Evolutionary conservation across 2,113 vertebrate species (phyloP).

Genomic region (Ceyx cyanopectus): DNA sequence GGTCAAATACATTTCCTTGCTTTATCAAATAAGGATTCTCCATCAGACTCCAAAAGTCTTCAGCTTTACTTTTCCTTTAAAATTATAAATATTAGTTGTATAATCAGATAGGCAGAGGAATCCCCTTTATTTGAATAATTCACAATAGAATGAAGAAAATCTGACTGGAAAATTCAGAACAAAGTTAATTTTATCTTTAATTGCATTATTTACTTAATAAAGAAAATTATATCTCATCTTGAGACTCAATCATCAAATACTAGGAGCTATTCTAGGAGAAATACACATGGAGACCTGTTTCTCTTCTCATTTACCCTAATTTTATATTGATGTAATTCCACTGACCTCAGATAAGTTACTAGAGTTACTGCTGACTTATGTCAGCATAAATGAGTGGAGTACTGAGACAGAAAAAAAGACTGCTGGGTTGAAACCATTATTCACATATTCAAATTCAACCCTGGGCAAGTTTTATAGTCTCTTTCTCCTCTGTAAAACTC

Average conservation of each 20-base stretch:
- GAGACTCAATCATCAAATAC: neutral
- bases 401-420: neutral
- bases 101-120: neutral
- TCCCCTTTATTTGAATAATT: neutral
- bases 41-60: neutral
- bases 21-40: neutral
- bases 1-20: neutral
- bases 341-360: neutral
- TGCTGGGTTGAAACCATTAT: neutral
- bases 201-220: conserved; percentile 9
- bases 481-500: neutral
- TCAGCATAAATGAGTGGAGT: neutral
- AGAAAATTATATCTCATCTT: neutral
- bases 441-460: neutral
- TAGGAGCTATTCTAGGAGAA: neutral
- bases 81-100: neutral
- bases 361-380: neutral
- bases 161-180: neutral
- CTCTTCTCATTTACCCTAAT: neutral
- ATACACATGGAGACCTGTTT: neutral
- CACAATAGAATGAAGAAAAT: neutral
- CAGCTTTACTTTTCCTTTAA: neutral
- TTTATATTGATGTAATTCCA: neutral
- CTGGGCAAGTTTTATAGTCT: neutral
- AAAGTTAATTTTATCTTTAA: neutral